Evolutionary conservation across 2,888 invertebrate species (phyloP), one percentile per base, ranked within the genome.

Genomic region (Stegophylla sp.): DNA sequence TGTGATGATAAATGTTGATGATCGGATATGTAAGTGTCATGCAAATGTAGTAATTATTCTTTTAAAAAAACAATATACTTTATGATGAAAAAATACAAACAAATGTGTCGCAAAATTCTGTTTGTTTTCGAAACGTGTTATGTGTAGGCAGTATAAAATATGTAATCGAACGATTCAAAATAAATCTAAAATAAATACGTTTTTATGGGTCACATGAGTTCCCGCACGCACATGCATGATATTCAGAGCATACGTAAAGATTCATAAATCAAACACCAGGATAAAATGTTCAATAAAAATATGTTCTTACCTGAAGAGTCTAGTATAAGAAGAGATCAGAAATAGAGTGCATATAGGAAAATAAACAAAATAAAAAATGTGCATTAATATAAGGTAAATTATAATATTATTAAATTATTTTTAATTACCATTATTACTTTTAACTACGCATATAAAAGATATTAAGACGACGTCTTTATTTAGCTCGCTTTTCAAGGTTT

Each of bases 241-340:
- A n/a, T 59, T 79, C 61, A 51, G 69, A 1, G 76, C 20, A 51
- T 66, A 53, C 53, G 23, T 43, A 61, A 71, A 63, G 67, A 69
- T 71, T 69, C 53, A 71, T 63, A 59, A 79, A 79, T 63, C 77
- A 71, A 71, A 56, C 71, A 79, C 69, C 77, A 41, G 67, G 45
- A n/a, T n/a, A 10, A 67, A 53, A 56, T 34, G 67, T 77, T 26
- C 51, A 77, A 59, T 59, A 67, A 51, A 56, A 63, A 71, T 61
- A 12, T 15, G 26, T n/a, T 79, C 79, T 79, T 79, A 79, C 79
- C 79, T 79, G 61, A 71, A n/a, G 45, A 23, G 17, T 51, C 79
- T 79, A 79, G 48, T 53, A n/a, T n/a, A 61, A 79, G 79, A 61
- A 79, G 79, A 71, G 23, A 61, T 76, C 82, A 82, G 56, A 76